These are phyloP conservation scores for Stenodera caucasica DNA, from an alignment of 2,888 invertebrate species.

Conservation along the genomic window DNA sequence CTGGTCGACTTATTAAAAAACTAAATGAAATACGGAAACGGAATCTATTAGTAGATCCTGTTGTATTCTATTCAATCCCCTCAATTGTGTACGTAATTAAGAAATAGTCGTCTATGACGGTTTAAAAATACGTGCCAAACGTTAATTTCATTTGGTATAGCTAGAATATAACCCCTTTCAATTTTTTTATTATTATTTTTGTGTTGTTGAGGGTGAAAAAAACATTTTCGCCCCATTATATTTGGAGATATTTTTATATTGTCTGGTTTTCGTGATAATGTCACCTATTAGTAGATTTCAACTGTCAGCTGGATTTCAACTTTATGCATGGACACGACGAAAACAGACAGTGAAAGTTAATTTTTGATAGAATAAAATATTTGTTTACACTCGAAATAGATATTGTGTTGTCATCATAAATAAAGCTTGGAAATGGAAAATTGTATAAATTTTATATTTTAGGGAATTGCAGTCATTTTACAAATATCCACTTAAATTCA, in stretches of 20 bases:
- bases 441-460: neutral
- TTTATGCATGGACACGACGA: neutral
- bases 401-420: neutral
- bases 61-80: neutral
- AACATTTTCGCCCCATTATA: no score
- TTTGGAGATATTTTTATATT: neutral
- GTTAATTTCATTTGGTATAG: neutral
- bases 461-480: no score
- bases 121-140: neutral
- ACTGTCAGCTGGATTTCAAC: neutral
- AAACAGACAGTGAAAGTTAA: neutral
- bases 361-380: neutral
- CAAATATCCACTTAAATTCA: no score
- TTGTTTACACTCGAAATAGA: neutral
- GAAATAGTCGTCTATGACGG: neutral
- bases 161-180: no score
- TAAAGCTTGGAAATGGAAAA: neutral
- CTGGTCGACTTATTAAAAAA: conserved; percentile 4
- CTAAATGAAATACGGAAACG: conserved; percentile 5
- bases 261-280: conserved; percentile 2
- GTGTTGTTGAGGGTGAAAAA: no score
- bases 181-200: no score
- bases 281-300: neutral
- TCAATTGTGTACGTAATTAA: neutral
- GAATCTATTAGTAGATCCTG: conserved; percentile 1